Evolutionary conservation across 2,888 invertebrate genomes (phyloP).

Genomic region (Conops quadrifasciatus): DNA sequence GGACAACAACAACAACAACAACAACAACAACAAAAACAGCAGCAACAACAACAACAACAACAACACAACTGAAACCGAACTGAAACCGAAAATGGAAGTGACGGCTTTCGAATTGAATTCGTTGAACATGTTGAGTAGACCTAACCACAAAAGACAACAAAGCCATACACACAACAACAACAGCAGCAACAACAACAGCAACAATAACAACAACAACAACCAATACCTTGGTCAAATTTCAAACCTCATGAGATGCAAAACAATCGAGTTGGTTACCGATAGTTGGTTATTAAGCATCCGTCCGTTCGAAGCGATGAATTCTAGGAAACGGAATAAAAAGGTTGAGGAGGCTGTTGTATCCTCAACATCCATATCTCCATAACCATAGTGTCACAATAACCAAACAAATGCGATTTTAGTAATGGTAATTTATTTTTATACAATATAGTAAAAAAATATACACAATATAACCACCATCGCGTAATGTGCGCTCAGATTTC

Average conservation of each 20-base stretch:
- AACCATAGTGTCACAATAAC: no score
- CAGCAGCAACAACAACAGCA: background rate
- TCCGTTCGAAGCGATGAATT: background rate
- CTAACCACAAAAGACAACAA: background rate
- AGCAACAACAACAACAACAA: background rate
- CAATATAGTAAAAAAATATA: background rate
- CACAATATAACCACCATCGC: background rate
- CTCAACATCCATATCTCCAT: no score
- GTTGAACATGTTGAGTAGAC: no score
- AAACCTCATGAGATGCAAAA: background rate
- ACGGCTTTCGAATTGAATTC: no score
- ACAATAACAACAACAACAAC: background rate
- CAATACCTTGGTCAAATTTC: background rate
- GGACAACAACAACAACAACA: constrained; percentile 15
- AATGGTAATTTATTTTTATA: background rate
- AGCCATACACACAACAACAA: background rate
- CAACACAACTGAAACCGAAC: background rate
- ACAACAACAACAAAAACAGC: background rate
- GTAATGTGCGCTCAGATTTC: background rate
- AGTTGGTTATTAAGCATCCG: background rate
- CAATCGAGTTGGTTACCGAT: background rate
- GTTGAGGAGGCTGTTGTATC: background rate
- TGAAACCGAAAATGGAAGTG: background rate
- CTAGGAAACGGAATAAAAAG: background rate
- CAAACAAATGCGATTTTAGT: no score